Percentiles rank a stretch among this genome's conserved stretches.
Conservation (phyloP, 92 coral and sea anemone species). For the Galaxea fascicularis region DNA sequence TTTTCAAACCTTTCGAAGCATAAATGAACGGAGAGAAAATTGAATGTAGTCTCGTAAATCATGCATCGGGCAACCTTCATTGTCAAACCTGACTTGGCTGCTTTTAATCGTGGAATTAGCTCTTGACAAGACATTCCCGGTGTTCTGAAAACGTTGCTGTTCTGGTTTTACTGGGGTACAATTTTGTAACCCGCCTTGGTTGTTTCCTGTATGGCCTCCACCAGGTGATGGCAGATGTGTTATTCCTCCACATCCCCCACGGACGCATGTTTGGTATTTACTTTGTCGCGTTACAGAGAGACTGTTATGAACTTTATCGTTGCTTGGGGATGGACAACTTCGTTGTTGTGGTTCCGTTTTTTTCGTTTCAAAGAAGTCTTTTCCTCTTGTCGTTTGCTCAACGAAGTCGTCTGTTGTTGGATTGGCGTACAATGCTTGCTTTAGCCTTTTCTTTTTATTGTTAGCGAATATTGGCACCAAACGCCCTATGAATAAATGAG, state of each 20-base stretch:
- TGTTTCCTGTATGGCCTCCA: not conserved
- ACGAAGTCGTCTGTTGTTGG: constrained; percentile 46
- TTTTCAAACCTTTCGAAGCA: too few species aligned
- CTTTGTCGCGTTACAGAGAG: not conserved
- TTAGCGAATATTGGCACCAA: constrained; percentile 86
- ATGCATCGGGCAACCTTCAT: too few species aligned
- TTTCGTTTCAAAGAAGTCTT: not conserved
- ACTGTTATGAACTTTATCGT: not conserved
- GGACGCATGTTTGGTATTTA: not conserved
- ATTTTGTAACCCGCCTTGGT: constrained; percentile 22
- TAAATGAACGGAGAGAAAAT: not conserved
- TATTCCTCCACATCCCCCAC: not conserved
- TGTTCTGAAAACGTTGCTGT: not conserved
- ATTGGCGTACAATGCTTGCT: constrained; percentile 86
- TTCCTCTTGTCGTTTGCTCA: constrained; percentile 2
- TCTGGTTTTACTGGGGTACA: not conserved
- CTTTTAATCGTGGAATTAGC: not conserved
- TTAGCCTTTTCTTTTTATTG: constrained; percentile 85
- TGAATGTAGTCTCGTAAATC: not conserved
- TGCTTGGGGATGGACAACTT: not conserved
- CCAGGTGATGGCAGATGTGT: not conserved
- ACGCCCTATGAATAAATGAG: constrained; percentile 28
- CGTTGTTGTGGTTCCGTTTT: not conserved
- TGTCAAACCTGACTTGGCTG: constrained; percentile 21
- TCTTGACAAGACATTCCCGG: not conserved